phyloP scores from a whole-genome alignment of 2,113 vertebrate genomes.

The Microcebus griseorufus region DNA sequence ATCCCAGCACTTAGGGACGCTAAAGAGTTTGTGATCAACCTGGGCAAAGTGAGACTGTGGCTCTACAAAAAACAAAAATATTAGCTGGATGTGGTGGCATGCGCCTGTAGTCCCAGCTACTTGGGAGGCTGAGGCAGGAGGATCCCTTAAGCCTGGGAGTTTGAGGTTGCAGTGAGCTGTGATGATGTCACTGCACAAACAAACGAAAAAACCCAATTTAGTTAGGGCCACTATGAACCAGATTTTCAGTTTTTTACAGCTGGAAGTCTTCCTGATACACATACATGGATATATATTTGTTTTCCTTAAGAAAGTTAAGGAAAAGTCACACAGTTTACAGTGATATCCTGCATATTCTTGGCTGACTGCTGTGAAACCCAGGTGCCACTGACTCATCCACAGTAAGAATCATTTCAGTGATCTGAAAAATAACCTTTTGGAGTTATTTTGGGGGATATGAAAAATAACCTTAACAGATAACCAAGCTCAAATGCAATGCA shows the following conservation, averaged over 20 bases:
- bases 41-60: too few relatives aligned
- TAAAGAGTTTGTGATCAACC: too few relatives aligned
- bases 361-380: constrained; percentile 78
- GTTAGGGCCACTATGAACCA: background rate
- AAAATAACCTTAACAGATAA: constrained; percentile 2
- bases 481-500: background rate
- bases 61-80: too few relatives aligned
- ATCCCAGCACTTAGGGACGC: too few relatives aligned
- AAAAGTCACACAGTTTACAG: background rate
- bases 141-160: too few relatives aligned
- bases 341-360: too few relatives aligned
- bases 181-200: too few relatives aligned
- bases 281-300: background rate
- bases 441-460: background rate
- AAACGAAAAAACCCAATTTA: background rate
- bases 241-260: background rate
- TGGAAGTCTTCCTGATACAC: background rate
- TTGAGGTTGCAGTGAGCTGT: too few relatives aligned
- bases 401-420: constrained; percentile 62
- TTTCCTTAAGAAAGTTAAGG: constrained; percentile 34
- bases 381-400: constrained; percentile 66
- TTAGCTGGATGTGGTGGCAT: too few relatives aligned
- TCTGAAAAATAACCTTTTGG: background rate
- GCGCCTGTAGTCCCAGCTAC: too few relatives aligned
- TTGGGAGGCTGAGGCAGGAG: too few relatives aligned